Evolutionary conservation across 2,888 invertebrate species (phyloP), one percentile per base, ranked within the genome.

Genomic region (Spicauda simplicius): DNA sequence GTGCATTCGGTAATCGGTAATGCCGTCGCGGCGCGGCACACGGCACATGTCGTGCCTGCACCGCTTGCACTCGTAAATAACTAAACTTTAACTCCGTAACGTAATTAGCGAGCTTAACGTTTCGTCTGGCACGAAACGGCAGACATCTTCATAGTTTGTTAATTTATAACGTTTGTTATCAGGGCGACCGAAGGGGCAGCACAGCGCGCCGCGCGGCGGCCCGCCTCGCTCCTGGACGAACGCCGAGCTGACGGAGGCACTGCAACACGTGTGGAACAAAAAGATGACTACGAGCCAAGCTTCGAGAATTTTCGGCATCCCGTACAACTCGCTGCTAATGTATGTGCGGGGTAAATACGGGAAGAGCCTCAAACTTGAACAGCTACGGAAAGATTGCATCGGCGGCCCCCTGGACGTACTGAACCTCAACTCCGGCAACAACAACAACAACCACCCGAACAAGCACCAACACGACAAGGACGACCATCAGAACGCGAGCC

Each of bases 281-380:
- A 97, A 97, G 85, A 98, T 98, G 97, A 98, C 98, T 72, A 98
- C 98, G 55, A 97, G 97, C 80, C 97, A 98, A 87, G 98, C 98
- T 11, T 97, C 97, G 25, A 92, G 98, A 72, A 97, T 97, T 84
- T 98, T 97, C 88, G 97, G 98, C 54, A 98, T 98, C 74, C 98
- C 98, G n/a, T 98, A 98, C 94, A 98, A 98, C 91, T 97, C 97
- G 56, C 94, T 98, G 59, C 92, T 98, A 66, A 98, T 98, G 98
- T 98, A 98, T 91, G 98, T 98, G 33, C 95, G 98, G 57, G 98
- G 98, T 63, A 98, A 98, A 85, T 98, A 98, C 86, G 98, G 98
- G n/a, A 98, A 98, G 87, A 97, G 97, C 81, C 93, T 98, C 69
- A 98, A 97, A 81, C 92, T 98, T 71, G 98, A 98, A 80, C 97